These are phyloP conservation scores for Vulpes lagopus DNA, from an alignment of 2,113 vertebrate species.

Conservation along the genomic window DNA sequence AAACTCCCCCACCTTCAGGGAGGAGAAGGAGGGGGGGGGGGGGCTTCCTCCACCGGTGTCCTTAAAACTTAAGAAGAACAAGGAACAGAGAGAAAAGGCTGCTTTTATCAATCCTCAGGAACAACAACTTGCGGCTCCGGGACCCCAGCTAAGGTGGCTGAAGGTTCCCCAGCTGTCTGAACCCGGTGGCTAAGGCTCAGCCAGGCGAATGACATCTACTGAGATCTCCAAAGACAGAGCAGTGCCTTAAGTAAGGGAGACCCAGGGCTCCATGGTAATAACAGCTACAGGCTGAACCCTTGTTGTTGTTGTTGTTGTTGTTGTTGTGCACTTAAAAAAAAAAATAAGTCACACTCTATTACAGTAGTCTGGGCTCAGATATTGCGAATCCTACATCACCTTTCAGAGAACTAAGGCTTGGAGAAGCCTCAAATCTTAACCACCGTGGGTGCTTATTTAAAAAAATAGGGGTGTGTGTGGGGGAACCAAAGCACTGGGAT, in stretches of 20 bases:
- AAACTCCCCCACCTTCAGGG: background rate
- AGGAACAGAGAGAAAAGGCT: background rate
- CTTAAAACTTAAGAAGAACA: background rate
- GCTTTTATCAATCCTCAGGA: background rate
- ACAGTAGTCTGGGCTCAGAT: background rate
- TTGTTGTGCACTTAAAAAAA: background rate
- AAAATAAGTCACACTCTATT: background rate
- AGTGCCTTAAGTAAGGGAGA: background rate
- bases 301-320: background rate
- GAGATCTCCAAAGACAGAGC: constrained; percentile 8
- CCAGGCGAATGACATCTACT: background rate
- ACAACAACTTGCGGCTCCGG: background rate
- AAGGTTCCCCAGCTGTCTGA: background rate
- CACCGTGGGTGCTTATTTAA: background rate
- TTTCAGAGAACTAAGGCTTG: background rate
- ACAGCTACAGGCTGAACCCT: background rate
- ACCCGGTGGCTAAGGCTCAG: background rate
- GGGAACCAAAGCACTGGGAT: background rate
- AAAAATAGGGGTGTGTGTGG: background rate
- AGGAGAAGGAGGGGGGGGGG: background rate
- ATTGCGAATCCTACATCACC: background rate
- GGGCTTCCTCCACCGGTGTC: background rate
- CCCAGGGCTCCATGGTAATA: background rate
- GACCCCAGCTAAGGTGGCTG: background rate
- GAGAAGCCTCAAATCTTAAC: background rate